Evolutionary conservation across 2,113 vertebrate species (phyloP).

Genomic region (Ancistrus triradiatus): DNA sequence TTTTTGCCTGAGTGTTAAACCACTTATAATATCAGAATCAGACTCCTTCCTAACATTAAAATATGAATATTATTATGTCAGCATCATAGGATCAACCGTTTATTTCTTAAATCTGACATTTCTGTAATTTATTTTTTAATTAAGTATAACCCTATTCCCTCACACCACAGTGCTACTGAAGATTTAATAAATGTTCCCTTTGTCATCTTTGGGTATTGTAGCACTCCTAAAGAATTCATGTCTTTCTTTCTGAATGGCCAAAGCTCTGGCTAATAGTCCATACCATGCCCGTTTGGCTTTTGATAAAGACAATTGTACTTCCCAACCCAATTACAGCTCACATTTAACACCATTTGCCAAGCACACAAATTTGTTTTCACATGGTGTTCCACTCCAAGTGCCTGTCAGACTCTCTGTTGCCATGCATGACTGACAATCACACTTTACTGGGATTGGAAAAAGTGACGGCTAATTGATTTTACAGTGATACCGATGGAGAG

Average conservation of each 20-base stretch:
- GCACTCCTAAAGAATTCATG: slow-evolving; percentile 48
- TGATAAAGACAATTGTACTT: slow-evolving; percentile 67
- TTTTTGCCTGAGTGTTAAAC: background rate
- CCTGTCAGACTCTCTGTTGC: slow-evolving; percentile 87
- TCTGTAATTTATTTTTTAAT: slow-evolving; percentile 24
- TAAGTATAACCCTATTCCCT: slow-evolving; percentile 6
- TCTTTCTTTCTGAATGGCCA: slow-evolving; percentile 52
- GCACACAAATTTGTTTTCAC: slow-evolving; percentile 67
- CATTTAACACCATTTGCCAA: slow-evolving; percentile 52
- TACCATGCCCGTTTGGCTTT: slow-evolving; percentile 58
- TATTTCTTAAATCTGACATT: slow-evolving; percentile 9
- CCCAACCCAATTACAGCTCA: slow-evolving; percentile 67
- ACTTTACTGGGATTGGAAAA: slow-evolving; percentile 96
- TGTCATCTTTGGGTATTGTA: slow-evolving; percentile 41
- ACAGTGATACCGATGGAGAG: slow-evolving; percentile 99
- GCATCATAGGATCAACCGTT: background rate
- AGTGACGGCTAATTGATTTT: slow-evolving; percentile 99
- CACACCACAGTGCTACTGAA: slow-evolving; percentile 47
- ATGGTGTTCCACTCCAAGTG: slow-evolving; percentile 63
- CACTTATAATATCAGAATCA: slow-evolving; percentile 12
- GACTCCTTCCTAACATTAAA: slow-evolving; percentile 27
- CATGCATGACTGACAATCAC: slow-evolving; percentile 87
- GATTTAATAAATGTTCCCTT: slow-evolving; percentile 56
- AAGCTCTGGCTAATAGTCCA: slow-evolving; percentile 61
- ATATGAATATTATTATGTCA: background rate